Percentiles rank a stretch among this genome's conserved stretches.
phyloP scores from a whole-genome alignment of 2,797 vertebrate species.

The Centropyge bicolor region DNA sequence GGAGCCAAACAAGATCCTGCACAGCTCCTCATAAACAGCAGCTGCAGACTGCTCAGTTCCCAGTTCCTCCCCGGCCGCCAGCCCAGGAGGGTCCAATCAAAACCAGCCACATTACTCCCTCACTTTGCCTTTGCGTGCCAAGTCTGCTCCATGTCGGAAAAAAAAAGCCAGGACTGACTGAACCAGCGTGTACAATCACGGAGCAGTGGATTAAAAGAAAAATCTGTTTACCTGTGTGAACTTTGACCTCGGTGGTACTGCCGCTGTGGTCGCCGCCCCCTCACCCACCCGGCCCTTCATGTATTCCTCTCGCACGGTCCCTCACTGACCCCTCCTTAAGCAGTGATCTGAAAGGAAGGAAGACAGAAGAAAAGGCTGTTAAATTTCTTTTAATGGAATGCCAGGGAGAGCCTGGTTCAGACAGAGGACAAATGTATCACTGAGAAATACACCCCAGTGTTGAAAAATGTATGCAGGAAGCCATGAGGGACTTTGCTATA shows the following conservation, averaged over 20 bases:
- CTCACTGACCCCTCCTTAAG: slow-evolving; percentile 68
- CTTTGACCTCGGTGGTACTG: slow-evolving; percentile 71
- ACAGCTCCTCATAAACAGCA: slow-evolving; percentile 82
- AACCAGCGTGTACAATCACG: slow-evolving; percentile 15
- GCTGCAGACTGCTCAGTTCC: slow-evolving; percentile 78
- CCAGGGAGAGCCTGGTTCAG: slow-evolving; percentile 77
- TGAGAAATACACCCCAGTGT: slow-evolving; percentile 54
- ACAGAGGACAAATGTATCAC: slow-evolving; percentile 77
- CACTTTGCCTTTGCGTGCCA: slow-evolving; percentile 62
- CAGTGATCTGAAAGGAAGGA: slow-evolving; percentile 74
- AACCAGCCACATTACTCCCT: slow-evolving; percentile 73
- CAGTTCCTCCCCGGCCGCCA: slow-evolving; percentile 71
- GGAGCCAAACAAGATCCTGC: slow-evolving; percentile 73
- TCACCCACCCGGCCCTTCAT: slow-evolving; percentile 83
- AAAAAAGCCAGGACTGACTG: slow-evolving; percentile 30
- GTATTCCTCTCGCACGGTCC: slow-evolving; percentile 81
- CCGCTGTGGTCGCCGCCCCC: slow-evolving; percentile 73
- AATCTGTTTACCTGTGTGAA: slow-evolving; percentile 79
- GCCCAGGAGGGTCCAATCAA: slow-evolving; percentile 78
- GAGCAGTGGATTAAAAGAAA: slow-evolving; percentile 37
- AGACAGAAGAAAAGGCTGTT: slow-evolving; percentile 66
- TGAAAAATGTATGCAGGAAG: slow-evolving; percentile 76
- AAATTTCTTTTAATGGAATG: slow-evolving; percentile 74
- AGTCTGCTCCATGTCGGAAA: slow-evolving; percentile 41
- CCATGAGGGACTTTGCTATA: slow-evolving; percentile 73